A percentile compares a stretch with the other conserved stretches of the same genome.
Conservation (phyloP, 2,888 invertebrate genomes). For the Lamellibrachia satsuma region DNA sequence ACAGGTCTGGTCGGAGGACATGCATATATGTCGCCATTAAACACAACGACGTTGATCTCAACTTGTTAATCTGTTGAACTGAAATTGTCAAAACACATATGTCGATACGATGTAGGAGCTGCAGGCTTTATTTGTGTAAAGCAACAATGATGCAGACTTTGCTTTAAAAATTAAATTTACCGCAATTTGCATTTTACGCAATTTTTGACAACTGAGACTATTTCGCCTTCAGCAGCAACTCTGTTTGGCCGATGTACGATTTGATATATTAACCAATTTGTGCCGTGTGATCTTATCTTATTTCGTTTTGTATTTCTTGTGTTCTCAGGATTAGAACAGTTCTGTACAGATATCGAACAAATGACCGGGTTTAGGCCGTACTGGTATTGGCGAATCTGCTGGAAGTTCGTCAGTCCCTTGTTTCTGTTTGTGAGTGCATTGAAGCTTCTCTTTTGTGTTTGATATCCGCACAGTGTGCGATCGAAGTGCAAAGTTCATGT, state of each 20-base stretch:
- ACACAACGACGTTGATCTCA: no score
- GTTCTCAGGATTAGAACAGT: slow-evolving; percentile 75
- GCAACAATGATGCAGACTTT: no score
- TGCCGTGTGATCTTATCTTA: background rate
- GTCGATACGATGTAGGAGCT: no score
- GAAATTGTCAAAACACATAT: no score
- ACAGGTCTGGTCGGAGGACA: no score
- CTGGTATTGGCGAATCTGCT: slow-evolving; percentile 83
- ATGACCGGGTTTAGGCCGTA: slow-evolving; percentile 83
- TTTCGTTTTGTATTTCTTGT: slow-evolving; percentile 21
- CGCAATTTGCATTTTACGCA: background rate
- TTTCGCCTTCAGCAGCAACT: background rate
- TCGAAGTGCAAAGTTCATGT: background rate
- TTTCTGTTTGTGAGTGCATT: slow-evolving; percentile 78
- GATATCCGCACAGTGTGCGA: background rate
- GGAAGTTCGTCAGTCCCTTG: slow-evolving; percentile 84
- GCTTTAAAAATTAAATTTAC: background rate
- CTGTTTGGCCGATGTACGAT: background rate
- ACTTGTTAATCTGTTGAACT: no score
- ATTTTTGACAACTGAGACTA: no score
- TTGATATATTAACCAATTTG: background rate
- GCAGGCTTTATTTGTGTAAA: no score
- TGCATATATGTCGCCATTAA: no score
- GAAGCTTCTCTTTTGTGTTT: background rate
- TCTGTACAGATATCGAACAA: slow-evolving; percentile 80